Evolutionary conservation across 2,113 vertebrate genomes (phyloP).

Genomic region (Felis catus): DNA sequence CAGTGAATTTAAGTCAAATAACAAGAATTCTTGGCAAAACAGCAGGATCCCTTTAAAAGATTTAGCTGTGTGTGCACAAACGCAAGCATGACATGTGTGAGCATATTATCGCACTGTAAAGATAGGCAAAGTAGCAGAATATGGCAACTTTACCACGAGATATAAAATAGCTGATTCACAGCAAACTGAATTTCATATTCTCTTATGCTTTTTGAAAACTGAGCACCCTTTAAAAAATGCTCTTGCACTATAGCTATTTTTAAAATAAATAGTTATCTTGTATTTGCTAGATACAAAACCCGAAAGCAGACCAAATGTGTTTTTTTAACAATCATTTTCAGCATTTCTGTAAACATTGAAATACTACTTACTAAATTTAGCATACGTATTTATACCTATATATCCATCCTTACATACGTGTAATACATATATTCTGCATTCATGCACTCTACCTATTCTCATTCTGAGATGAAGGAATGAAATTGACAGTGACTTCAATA

Average conservation of each 20-base stretch:
- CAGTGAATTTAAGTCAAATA: slow-evolving; percentile 36
- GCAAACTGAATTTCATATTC: background rate
- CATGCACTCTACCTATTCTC: background rate
- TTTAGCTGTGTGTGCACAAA: slow-evolving; percentile 44
- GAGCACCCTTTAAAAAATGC: background rate
- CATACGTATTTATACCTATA: background rate
- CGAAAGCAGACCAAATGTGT: background rate
- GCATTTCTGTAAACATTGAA: background rate
- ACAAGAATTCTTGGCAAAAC: slow-evolving; percentile 50
- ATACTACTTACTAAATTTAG: background rate
- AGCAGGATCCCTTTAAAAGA: background rate
- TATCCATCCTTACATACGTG: too few species aligned
- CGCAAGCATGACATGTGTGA: background rate
- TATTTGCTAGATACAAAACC: background rate
- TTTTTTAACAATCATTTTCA: slow-evolving; percentile 26
- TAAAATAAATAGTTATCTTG: background rate
- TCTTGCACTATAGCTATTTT: slow-evolving; percentile 20
- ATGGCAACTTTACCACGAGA: background rate
- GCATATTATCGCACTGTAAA: background rate
- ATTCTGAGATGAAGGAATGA: background rate
- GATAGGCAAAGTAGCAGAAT: background rate
- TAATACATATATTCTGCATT: background rate
- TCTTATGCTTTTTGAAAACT: slow-evolving; percentile 34
- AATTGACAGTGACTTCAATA: background rate
- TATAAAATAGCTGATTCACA: slow-evolving; percentile 21